A percentile compares a stretch with the other conserved stretches of the same genome.
Evolutionary conservation across 2,888 invertebrate species (phyloP).

Genomic region (Slavum lentiscoides): DNA sequence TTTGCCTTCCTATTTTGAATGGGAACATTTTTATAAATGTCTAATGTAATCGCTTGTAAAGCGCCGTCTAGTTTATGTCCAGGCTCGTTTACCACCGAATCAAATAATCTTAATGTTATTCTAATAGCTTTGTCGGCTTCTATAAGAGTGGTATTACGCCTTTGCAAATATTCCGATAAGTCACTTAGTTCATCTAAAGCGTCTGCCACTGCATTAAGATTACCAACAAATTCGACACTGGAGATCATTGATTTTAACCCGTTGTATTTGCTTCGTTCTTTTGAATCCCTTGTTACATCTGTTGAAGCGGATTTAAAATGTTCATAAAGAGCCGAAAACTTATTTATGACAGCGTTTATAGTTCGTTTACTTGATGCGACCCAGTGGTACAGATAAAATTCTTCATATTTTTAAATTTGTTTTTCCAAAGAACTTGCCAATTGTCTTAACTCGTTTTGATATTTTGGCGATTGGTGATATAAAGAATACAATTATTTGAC

Average conservation of each 20-base stretch:
- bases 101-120: no score
- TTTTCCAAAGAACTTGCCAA: constrained; percentile 38
- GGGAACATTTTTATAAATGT: no score
- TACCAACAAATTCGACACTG: constrained; percentile 13
- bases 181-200: constrained; percentile 10
- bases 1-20: no score
- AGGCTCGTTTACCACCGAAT: no score
- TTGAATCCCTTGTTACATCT: not conserved
- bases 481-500: constrained; percentile 52
- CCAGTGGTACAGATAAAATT: constrained; percentile 54
- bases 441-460: constrained; percentile 52
- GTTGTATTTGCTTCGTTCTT: constrained; percentile 19
- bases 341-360: constrained; percentile 53
- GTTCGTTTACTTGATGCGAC: constrained; percentile 53
- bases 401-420: constrained; percentile 54
- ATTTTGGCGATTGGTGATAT: constrained; percentile 54
- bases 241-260: constrained; percentile 8
- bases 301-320: constrained; percentile 23
- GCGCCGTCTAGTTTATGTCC: no score
- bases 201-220: constrained; percentile 18
- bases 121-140: no score
- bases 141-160: no score
- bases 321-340: constrained; percentile 56
- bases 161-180: not conserved
- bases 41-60: no score